A percentile compares a stretch with the other conserved stretches of the same genome.
These are phyloP conservation scores for Pasiphila rectangulata DNA, from an alignment of 2,888 invertebrate genomes.

Conservation along the genomic window DNA sequence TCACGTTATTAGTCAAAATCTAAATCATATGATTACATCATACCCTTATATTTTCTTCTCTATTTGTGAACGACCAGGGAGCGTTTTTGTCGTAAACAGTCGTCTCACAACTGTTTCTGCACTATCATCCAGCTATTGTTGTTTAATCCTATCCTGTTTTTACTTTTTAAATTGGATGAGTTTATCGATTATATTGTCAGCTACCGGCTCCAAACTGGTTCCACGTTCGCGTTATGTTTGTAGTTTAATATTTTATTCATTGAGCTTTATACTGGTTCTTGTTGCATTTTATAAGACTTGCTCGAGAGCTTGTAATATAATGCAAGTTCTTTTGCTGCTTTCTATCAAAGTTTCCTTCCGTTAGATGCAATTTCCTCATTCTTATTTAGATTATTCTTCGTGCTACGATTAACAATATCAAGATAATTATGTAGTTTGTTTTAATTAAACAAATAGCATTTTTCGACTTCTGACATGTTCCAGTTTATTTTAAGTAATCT, in stretches of 20 bases:
- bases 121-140: constrained; percentile 57
- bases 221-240: constrained; percentile 25
- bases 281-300: constrained; percentile 26
- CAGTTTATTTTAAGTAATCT: background rate
- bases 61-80: background rate
- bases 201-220: constrained; percentile 49
- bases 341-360: constrained; percentile 7
- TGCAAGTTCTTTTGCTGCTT: constrained; percentile 14
- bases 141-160: constrained; percentile 49
- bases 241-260: constrained; percentile 35
- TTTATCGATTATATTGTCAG: constrained; percentile 63
- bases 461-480: background rate
- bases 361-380: constrained; percentile 10
- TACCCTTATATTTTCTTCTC: constrained; percentile 1
- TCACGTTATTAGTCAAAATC: too few species aligned
- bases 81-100: constrained; percentile 21
- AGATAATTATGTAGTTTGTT: too few species aligned
- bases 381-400: background rate
- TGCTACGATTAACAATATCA: background rate
- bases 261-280: constrained; percentile 28
- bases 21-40: too few species aligned
- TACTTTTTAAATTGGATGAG: constrained; percentile 59
- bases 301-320: constrained; percentile 12
- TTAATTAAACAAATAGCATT: too few species aligned
- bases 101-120: constrained; percentile 48